A percentile compares a stretch with the other conserved stretches of the same genome.
phyloP scores from a whole-genome alignment of 2,888 invertebrate species.

The Lymantria monacha region DNA sequence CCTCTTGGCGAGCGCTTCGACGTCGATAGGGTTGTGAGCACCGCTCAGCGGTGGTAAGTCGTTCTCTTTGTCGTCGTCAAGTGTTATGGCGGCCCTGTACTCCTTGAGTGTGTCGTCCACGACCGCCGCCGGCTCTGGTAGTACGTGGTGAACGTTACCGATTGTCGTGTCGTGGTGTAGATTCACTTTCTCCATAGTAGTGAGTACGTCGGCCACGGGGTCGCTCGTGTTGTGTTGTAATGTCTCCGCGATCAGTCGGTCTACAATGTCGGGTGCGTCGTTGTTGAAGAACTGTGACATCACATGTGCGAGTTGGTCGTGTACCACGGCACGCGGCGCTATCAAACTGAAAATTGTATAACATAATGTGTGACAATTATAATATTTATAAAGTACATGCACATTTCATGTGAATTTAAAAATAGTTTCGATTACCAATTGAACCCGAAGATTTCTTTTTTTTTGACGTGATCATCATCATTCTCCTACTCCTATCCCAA shows the following conservation, averaged over 20 bases:
- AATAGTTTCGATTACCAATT: too few species aligned
- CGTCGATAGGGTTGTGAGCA: constrained; percentile 43
- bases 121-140: constrained; percentile 16
- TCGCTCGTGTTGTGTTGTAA: constrained; percentile 37
- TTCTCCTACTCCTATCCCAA: too few species aligned
- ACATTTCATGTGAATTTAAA: too few species aligned
- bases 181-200: constrained; percentile 45
- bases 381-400: too few species aligned
- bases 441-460: too few species aligned
- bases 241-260: constrained; percentile 47
- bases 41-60: constrained; percentile 38
- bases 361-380: too few species aligned
- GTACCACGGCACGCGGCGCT: constrained; percentile 36
- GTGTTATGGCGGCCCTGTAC: constrained; percentile 47
- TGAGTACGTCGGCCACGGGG: constrained; percentile 49
- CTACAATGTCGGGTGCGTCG: constrained; percentile 38
- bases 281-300: constrained; percentile 43
- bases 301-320: constrained; percentile 35
- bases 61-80: not conserved
- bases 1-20: constrained; percentile 31
- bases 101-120: constrained; percentile 48
- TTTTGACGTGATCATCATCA: too few species aligned
- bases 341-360: constrained; percentile 25
- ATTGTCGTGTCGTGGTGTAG: constrained; percentile 44
- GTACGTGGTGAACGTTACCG: constrained; percentile 40